A percentile compares a stretch with the other conserved stretches of the same genome.
These are phyloP conservation scores for Calonectris borealis DNA, from an alignment of 2,113 vertebrate genomes.

Conservation along the genomic window DNA sequence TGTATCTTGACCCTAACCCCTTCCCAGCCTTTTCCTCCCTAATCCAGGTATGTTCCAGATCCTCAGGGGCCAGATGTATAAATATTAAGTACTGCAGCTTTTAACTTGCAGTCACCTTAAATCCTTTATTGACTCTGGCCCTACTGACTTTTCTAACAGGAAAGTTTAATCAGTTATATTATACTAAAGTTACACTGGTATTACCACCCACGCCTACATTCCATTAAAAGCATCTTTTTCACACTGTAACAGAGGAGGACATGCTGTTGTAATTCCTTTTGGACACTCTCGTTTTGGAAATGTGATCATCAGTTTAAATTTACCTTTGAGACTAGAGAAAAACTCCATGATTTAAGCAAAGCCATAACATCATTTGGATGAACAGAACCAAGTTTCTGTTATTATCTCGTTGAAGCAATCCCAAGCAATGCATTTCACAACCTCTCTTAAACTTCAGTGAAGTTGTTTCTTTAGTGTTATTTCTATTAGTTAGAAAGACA, in stretches of 20 bases:
- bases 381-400: not conserved
- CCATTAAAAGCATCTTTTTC: not conserved
- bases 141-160: not conserved
- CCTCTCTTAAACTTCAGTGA: not conserved
- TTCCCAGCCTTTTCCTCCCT: not conserved
- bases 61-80: not conserved
- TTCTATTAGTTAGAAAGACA: not conserved
- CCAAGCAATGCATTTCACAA: not conserved
- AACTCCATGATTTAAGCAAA: not conserved
- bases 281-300: not conserved
- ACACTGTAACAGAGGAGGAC: not conserved
- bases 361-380: rapidly evolving
- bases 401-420: not conserved
- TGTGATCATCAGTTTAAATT: not conserved
- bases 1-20: not conserved
- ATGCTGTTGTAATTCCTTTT: not conserved
- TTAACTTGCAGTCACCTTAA: not conserved
- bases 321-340: not conserved
- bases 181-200: not conserved
- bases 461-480: not conserved
- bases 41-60: not conserved
- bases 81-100: not conserved
- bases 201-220: not conserved
- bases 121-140: not conserved
- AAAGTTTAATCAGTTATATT: not conserved